phyloP scores from a whole-genome alignment of 1,140 invertebrate species.

The Megathymus violae region DNA sequence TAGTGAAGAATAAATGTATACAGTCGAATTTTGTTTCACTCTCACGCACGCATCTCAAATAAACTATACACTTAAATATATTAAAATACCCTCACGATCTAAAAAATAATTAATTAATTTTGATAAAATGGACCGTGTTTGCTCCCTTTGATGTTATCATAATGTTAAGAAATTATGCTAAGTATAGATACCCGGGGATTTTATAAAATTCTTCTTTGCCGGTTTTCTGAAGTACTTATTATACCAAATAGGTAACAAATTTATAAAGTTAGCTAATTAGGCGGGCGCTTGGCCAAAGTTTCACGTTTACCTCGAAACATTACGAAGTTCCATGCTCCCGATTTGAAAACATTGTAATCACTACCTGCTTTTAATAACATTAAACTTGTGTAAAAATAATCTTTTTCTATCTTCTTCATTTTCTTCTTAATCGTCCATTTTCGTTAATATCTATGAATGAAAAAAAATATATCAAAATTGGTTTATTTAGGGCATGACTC shows the following conservation, averaged over 20 bases:
- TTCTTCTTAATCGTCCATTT: too few species aligned
- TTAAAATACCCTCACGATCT: too few species aligned
- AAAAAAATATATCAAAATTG: too few species aligned
- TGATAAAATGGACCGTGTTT: too few species aligned
- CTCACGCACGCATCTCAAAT: too few species aligned
- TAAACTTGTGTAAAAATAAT: constrained; percentile 19
- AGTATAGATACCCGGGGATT: constrained; percentile 43
- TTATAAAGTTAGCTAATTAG: constrained; percentile 78
- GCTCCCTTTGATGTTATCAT: neutral
- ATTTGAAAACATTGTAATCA: constrained; percentile 61
- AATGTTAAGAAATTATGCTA: constrained; percentile 44
- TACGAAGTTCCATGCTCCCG: constrained; percentile 59
- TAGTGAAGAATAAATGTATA: too few species aligned
- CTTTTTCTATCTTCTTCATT: constrained; percentile 6
- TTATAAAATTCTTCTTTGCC: constrained; percentile 44
- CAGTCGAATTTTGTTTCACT: too few species aligned
- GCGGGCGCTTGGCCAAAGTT: constrained; percentile 58
- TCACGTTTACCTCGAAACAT: constrained; percentile 67
- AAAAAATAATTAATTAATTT: too few species aligned
- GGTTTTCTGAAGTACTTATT: constrained; percentile 64
- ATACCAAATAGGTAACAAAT: constrained; percentile 79
- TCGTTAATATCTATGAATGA: too few species aligned
- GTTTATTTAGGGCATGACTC: too few species aligned
- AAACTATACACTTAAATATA: too few species aligned
- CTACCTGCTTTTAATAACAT: constrained; percentile 39